Evolutionary conservation across 37 sponge, comb jelly and placozoan species (phyloP).

Genomic region (Trichoplax adhaerens): DNA sequence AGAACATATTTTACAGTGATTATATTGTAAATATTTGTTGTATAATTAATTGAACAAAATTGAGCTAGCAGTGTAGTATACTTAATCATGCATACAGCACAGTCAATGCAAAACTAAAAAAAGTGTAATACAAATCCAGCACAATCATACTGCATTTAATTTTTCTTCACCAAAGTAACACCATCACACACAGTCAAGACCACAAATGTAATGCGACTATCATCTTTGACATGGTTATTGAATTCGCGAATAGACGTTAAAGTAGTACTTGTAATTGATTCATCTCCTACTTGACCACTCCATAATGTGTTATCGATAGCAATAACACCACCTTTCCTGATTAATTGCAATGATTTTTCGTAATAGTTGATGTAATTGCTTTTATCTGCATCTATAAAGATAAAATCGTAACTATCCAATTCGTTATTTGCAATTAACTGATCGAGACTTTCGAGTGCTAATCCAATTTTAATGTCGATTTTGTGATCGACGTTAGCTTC

Average conservation of each 20-base stretch:
- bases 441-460: slow-evolving; percentile 43
- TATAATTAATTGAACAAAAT: no score
- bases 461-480: slow-evolving; percentile 50
- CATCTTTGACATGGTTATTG: slow-evolving; percentile 32
- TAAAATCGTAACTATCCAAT: slow-evolving; percentile 49
- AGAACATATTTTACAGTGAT: no score
- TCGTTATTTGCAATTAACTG: slow-evolving; percentile 53
- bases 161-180: neutral
- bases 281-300: no score
- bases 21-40: no score
- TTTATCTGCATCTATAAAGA: slow-evolving; percentile 78
- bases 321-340: slow-evolving; percentile 57
- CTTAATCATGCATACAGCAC: no score
- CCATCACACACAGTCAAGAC: slow-evolving; percentile 55
- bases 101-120: no score
- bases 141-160: no score
- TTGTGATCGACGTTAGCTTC: slow-evolving; percentile 49
- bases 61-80: no score
- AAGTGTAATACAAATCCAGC: no score
- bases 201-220: slow-evolving; percentile 29
- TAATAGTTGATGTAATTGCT: slow-evolving; percentile 35
- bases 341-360: slow-evolving; percentile 26
- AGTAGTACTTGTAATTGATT: no score
- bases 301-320: slow-evolving; percentile 49
- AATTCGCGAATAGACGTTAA: slow-evolving; percentile 22